A percentile compares a stretch with the other conserved stretches of the same genome.
These are phyloP conservation scores for Chelon auratus DNA, from an alignment of 2,797 vertebrate species.

Conservation along the genomic window DNA sequence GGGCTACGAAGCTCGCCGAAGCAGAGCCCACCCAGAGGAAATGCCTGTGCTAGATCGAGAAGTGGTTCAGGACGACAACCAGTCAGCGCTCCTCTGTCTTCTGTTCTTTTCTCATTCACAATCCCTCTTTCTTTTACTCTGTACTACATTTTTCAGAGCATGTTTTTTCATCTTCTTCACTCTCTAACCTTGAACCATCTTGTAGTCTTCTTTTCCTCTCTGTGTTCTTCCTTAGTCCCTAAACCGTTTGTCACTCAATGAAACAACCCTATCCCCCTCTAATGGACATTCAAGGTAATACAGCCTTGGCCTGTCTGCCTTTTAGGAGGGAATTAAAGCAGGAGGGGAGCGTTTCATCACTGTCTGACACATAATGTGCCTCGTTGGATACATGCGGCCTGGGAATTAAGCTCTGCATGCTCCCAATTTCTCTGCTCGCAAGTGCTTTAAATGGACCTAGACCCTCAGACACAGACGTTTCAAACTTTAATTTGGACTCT, in stretches of 20 bases:
- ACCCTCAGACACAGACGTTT: slow-evolving; percentile 1
- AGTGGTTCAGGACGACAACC: slow-evolving; percentile 42
- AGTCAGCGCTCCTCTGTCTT: slow-evolving; percentile 29
- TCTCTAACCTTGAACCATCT: slow-evolving; percentile 22
- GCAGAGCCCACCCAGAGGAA: slow-evolving; percentile 85
- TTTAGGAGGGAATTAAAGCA: slow-evolving; percentile 34
- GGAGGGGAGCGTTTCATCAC: slow-evolving; percentile 41
- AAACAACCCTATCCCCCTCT: slow-evolving; percentile 53
- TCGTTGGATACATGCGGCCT: slow-evolving; percentile 51
- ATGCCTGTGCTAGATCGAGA: slow-evolving; percentile 89
- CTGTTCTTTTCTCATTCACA: slow-evolving; percentile 20
- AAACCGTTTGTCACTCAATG: slow-evolving; percentile 19
- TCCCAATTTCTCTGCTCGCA: slow-evolving; percentile 14
- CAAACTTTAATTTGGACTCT: slow-evolving; percentile 10
- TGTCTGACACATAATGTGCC: slow-evolving; percentile 56
- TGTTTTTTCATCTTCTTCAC: slow-evolving; percentile 38
- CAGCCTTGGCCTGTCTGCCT: slow-evolving; percentile 38
- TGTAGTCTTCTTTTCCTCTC: neutral
- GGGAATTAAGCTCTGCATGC: slow-evolving; percentile 35
- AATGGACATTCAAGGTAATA: slow-evolving; percentile 53
- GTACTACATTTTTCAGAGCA: slow-evolving; percentile 47
- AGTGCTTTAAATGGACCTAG: slow-evolving; percentile 15
- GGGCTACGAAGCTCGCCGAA: slow-evolving; percentile 84
- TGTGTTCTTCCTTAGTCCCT: neutral
- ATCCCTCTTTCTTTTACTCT: slow-evolving; percentile 23